Base-by-base conservation (phyloP, 2,113 vertebrate species). In the Jacana jacana region DNA sequence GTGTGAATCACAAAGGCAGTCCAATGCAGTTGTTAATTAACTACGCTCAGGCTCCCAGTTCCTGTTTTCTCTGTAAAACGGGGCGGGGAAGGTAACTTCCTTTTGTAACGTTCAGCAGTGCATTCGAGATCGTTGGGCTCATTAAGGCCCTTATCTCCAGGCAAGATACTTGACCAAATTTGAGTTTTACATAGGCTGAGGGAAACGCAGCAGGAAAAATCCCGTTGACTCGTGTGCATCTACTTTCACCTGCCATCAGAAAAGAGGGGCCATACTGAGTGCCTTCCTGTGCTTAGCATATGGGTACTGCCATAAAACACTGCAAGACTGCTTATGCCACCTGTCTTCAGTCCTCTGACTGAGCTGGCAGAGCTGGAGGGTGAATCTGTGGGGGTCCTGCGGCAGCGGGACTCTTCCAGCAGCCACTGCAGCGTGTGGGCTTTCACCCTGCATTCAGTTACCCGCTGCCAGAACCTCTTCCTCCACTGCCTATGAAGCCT, bases 11-110 rank as follows among this genome's bases (percentile, higher is more conserved):
- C 83, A 98, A 97, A 96, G 82, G 64, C 60, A 65, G 58, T 51
- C 60, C 78, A 44, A 90, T 90, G 95, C 70, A 94, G 97, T 97
- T 97, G 96, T 97, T 98, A 96, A 98, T 98, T 98, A 98, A 98
- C 97, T 97, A 61, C 39, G 70, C 48, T 80, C 70, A 95, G 97
- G 95, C 88, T 94, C 96, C 93, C 83, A 85, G 97, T 98, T 98
- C 97, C 98, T 86, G 91, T 97, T 98, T 97, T 96, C 81, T 89
- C 92, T 87, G 76, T 42, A 42, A 76, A 88, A 84, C 77, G 81
- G 54, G 52, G 80, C 86, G 84, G 77, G 90, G 91, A 97, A 96
- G 95, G 92, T 64, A 57, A 94, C 90, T 93, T 95, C 96, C 94
- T 95, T 96, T 77, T 94, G 73, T 84, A 96, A 94, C 88, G 81